phyloP scores from a whole-genome alignment of 2,888 invertebrate genomes.

The Drosophila colorata region DNA sequence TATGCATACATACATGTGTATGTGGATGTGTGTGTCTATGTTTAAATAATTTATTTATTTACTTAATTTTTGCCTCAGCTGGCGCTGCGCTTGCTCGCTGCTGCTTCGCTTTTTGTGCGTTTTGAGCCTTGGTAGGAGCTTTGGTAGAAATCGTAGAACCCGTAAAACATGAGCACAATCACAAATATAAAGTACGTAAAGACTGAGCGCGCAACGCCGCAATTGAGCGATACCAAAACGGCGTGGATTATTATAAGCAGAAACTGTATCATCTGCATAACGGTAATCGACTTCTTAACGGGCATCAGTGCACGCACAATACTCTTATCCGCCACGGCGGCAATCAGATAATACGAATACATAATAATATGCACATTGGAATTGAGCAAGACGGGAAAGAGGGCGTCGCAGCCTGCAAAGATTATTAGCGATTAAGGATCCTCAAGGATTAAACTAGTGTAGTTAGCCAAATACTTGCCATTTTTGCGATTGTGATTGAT shows the following conservation, averaged over 20 bases:
- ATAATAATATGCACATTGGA: conserved; percentile 90
- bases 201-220: conserved; percentile 86
- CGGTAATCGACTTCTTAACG: conserved; percentile 88
- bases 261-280: conserved; percentile 91
- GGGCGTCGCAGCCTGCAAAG: conserved; percentile 88
- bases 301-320: conserved; percentile 87
- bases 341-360: conserved; percentile 90
- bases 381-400: conserved; percentile 89
- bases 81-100: neutral
- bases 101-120: conserved; percentile 6
- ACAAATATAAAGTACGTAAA: conserved; percentile 87
- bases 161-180: conserved; percentile 88
- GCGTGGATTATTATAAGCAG: conserved; percentile 88
- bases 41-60: conserved; percentile 12
- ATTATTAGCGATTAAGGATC: neutral
- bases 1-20: neutral
- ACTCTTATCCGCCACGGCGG: conserved; percentile 87
- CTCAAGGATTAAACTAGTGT: neutral
- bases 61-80: conserved; percentile 1
- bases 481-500: conserved; percentile 87
- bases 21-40: neutral
- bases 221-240: conserved; percentile 83
- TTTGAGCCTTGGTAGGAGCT: conserved; percentile 85
- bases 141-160: conserved; percentile 90
- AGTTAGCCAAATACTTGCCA: conserved; percentile 85